Evolutionary conservation across 2,888 invertebrate genomes (phyloP).

Genomic region (Priocnemis perturbator): DNA sequence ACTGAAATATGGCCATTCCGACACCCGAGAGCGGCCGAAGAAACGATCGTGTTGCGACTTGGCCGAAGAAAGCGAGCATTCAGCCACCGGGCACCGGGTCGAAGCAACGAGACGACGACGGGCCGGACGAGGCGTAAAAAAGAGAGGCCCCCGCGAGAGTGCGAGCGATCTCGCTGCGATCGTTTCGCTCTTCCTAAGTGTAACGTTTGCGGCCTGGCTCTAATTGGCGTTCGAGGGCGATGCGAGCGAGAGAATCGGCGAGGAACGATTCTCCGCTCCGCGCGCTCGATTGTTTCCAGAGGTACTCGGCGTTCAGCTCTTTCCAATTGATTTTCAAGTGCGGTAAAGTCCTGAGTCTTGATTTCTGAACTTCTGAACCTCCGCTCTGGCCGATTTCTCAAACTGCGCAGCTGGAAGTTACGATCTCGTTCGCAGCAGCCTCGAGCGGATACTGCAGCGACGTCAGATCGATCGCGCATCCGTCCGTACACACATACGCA

Average conservation of each 20-base stretch:
- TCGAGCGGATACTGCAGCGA: no score
- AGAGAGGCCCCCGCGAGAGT: slow-evolving; percentile 1
- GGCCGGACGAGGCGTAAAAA: no score
- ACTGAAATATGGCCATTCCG: slow-evolving; percentile 50
- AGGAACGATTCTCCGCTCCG: not conserved
- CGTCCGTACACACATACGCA: not conserved
- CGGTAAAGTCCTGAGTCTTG: no score
- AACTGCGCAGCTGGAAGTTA: no score
- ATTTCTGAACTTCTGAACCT: no score
- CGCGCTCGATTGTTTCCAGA: no score
- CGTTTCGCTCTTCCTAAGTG: slow-evolving; percentile 57
- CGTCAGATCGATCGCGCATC: not conserved
- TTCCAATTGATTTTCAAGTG: no score
- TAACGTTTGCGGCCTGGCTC: slow-evolving; percentile 58
- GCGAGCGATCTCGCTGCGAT: slow-evolving; percentile 28
- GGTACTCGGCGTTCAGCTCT: no score
- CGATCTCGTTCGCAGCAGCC: no score
- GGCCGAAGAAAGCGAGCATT: slow-evolving; percentile 58
- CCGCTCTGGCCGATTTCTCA: no score
- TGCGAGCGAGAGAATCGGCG: slow-evolving; percentile 1
- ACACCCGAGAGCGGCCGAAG: slow-evolving; percentile 46
- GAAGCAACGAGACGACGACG: no score
- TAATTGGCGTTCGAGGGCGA: slow-evolving; percentile 10
- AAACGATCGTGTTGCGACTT: slow-evolving; percentile 57
- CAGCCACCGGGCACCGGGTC: slow-evolving; percentile 40